Percentiles rank a stretch among this genome's conserved stretches.
phyloP scores from a whole-genome alignment of 2,113 vertebrate species.

The Oreochromis aureus region DNA sequence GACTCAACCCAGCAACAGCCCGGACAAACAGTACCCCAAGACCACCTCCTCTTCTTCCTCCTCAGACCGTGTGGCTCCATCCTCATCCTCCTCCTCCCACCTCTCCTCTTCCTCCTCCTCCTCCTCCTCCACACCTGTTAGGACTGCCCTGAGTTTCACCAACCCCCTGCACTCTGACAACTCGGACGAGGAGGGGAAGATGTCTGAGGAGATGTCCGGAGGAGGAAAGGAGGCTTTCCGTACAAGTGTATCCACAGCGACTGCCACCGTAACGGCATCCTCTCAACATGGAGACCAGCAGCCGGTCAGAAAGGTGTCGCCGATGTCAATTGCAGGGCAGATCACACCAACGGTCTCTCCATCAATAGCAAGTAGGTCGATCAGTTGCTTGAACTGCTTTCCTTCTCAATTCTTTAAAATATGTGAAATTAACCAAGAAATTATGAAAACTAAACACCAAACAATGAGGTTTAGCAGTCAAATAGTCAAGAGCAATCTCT shows the following conservation, averaged over 20 bases:
- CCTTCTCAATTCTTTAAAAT: background rate
- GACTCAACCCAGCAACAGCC: conserved; percentile 61
- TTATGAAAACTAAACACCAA: background rate
- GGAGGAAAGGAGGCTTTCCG: conserved; percentile 10
- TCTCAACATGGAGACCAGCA: conserved; percentile 67
- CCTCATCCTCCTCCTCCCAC: conserved; percentile 54
- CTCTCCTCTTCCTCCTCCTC: conserved; percentile 41
- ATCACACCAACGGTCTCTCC: conserved; percentile 43
- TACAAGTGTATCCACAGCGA: conserved; percentile 80
- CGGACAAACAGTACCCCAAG: conserved; percentile 63
- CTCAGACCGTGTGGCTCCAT: conserved; percentile 46
- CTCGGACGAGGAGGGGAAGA: conserved; percentile 84
- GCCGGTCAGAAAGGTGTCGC: conserved; percentile 80
- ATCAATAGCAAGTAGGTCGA: conserved; percentile 80
- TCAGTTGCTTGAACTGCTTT: background rate
- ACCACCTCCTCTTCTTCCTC: conserved; percentile 57
- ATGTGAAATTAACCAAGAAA: background rate
- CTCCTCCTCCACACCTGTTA: conserved; percentile 53
- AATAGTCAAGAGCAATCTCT: background rate
- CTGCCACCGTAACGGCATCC: conserved; percentile 79
- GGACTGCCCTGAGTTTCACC: conserved; percentile 89
- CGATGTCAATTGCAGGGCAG: conserved; percentile 89
- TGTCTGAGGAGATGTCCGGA: conserved; percentile 51
- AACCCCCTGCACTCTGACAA: conserved; percentile 94
- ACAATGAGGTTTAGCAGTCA: background rate